Conservation (phyloP, 2,113 vertebrate genomes). For the Serilophus lunatus region DNA sequence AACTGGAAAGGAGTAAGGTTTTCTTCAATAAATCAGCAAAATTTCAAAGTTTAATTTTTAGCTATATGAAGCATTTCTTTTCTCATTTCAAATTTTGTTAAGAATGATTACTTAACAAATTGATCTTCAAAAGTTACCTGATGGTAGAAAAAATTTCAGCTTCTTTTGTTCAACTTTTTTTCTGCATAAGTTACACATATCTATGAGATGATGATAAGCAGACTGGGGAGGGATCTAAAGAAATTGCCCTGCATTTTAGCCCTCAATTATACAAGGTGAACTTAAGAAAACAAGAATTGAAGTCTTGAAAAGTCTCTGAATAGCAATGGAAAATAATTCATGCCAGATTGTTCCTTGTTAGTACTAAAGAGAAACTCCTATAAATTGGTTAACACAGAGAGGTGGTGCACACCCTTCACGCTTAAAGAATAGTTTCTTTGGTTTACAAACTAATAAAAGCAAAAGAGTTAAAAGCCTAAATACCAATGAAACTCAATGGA, state of each 20-base stretch:
- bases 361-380: not conserved
- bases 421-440: not conserved
- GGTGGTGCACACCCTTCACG: not conserved
- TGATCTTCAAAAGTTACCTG: not conserved
- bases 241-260: conserved; percentile 59
- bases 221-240: conserved; percentile 30
- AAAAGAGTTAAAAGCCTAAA: not conserved
- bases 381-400: not conserved
- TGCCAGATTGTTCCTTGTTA: conserved; percentile 41
- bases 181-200: not conserved
- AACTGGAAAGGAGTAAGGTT: not conserved
- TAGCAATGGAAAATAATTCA: conserved; percentile 41
- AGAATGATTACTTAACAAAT: not conserved
- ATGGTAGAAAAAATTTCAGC: not conserved
- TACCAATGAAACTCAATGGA: not conserved
- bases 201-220: conserved; percentile 49
- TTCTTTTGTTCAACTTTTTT: not conserved
- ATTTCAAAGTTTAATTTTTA: not conserved
- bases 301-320: conserved; percentile 28
- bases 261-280: conserved; percentile 58
- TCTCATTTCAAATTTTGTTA: not conserved
- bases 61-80: not conserved
- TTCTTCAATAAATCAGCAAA: not conserved
- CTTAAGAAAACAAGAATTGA: conserved; percentile 62
- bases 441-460: not conserved